Evolutionary conservation across 1,140 invertebrate species (phyloP).

Genomic region (Sminthurinus signatus): DNA sequence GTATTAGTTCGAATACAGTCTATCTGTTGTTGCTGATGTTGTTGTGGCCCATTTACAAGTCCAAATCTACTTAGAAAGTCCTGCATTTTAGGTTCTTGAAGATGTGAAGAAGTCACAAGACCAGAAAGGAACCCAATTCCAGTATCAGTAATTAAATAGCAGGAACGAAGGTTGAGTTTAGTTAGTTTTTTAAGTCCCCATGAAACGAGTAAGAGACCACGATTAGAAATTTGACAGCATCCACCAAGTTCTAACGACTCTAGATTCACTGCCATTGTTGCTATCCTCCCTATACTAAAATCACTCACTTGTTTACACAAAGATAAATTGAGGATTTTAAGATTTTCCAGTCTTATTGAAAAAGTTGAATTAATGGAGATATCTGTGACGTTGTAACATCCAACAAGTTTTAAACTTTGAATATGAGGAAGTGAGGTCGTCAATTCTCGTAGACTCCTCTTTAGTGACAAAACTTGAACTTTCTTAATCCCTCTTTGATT

Average conservation of each 20-base stretch:
- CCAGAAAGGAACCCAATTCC: slow-evolving; percentile 82
- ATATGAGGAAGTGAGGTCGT: slow-evolving; percentile 77
- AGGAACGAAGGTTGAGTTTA: slow-evolving; percentile 77
- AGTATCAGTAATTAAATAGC: slow-evolving; percentile 82
- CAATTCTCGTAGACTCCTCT: slow-evolving; percentile 76
- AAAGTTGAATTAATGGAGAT: slow-evolving; percentile 68
- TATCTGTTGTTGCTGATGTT: no score
- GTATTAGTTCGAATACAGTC: no score
- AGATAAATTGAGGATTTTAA: slow-evolving; percentile 76
- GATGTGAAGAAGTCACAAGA: slow-evolving; percentile 53
- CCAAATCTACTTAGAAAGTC: slow-evolving; percentile 20
- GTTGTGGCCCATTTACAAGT: not conserved
- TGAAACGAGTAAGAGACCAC: slow-evolving; percentile 72
- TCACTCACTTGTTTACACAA: slow-evolving; percentile 93
- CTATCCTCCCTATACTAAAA: slow-evolving; percentile 54
- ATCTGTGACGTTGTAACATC: slow-evolving; percentile 84
- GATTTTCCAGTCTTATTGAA: slow-evolving; percentile 47
- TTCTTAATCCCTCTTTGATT: slow-evolving; percentile 77
- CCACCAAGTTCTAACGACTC: slow-evolving; percentile 82
- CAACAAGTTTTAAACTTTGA: slow-evolving; percentile 76
- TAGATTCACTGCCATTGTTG: slow-evolving; percentile 58
- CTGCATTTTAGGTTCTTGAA: slow-evolving; percentile 46
- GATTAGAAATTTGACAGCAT: slow-evolving; percentile 78
- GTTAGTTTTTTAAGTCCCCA: slow-evolving; percentile 77
- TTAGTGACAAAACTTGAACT: slow-evolving; percentile 80